Evolutionary conservation across 1,140 invertebrate genomes (phyloP).

Genomic region (Papilio helenus): DNA sequence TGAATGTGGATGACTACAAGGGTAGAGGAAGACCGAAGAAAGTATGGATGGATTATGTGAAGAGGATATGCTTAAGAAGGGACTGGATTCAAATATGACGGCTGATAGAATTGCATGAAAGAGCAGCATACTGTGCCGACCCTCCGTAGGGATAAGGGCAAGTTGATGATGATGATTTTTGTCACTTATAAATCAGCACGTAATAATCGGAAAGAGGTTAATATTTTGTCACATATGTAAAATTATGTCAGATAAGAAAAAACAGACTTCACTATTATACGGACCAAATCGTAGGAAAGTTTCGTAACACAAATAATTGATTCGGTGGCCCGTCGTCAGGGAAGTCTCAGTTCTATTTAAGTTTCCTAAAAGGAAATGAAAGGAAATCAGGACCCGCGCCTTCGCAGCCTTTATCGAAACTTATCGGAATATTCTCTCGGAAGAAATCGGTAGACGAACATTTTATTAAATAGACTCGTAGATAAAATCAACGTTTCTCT

Average conservation of each 20-base stretch:
- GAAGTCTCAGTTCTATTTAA: slow-evolving; percentile 82
- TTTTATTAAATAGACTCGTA: slow-evolving; percentile 71
- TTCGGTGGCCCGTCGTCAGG: slow-evolving; percentile 77
- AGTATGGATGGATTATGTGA: too few species aligned
- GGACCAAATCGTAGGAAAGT: slow-evolving; percentile 73
- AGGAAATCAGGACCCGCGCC: slow-evolving; percentile 79
- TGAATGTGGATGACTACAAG: too few species aligned
- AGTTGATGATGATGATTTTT: too few species aligned
- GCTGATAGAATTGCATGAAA: too few species aligned
- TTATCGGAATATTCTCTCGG: slow-evolving; percentile 76
- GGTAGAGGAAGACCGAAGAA: too few species aligned
- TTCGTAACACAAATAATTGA: slow-evolving; percentile 81
- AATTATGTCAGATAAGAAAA: slow-evolving; percentile 54
- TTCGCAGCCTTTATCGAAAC: slow-evolving; percentile 79
- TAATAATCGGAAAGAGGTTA: not conserved
- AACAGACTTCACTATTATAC: slow-evolving; percentile 63
- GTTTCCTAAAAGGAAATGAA: slow-evolving; percentile 83
- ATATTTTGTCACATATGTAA: slow-evolving; percentile 42
- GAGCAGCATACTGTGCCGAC: too few species aligned
- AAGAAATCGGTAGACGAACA: slow-evolving; percentile 63
- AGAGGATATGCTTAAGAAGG: too few species aligned
- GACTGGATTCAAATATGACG: too few species aligned
- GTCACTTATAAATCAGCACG: not conserved
- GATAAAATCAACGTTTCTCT: slow-evolving; percentile 61
- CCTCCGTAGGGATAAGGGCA: too few species aligned